These are phyloP conservation scores for Phaenicophaeus curvirostris DNA, from an alignment of 2,797 vertebrate species.

Conservation along the genomic window DNA sequence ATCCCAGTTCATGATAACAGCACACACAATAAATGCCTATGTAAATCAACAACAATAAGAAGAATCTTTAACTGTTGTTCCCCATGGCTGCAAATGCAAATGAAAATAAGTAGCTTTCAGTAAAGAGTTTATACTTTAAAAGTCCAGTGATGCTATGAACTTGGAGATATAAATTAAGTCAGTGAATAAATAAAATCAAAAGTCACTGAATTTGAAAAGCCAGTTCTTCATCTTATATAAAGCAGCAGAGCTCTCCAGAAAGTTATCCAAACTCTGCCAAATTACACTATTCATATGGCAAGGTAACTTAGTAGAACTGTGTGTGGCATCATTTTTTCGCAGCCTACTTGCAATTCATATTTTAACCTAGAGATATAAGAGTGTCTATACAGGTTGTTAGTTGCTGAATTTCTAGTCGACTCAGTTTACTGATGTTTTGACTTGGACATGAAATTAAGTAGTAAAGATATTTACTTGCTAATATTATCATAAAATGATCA, in stretches of 20 bases:
- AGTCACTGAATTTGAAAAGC: constrained; percentile 18
- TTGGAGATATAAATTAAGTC: neutral
- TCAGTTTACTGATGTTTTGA: neutral
- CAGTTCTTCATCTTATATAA: neutral
- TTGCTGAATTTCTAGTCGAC: neutral
- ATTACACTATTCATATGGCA: neutral
- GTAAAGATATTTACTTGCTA: neutral
- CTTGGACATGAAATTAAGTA: neutral
- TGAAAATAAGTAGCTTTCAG: neutral
- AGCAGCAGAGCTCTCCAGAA: neutral
- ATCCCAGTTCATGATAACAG: neutral
- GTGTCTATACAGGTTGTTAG: neutral
- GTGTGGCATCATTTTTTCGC: neutral
- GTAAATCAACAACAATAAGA: neutral
- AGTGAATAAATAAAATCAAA: constrained; percentile 24
- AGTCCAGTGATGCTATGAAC: neutral
- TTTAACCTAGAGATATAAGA: neutral
- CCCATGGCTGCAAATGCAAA: neutral
- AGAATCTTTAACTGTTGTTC: neutral
- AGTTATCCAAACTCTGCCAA: neutral
- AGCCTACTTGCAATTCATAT: neutral
- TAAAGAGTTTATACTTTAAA: neutral
- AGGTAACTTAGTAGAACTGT: neutral
- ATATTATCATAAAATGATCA: neutral
- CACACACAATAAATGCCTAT: neutral